Conservation (phyloP, 2,113 vertebrate genomes). For the Leucoraja erinaceus region DNA sequence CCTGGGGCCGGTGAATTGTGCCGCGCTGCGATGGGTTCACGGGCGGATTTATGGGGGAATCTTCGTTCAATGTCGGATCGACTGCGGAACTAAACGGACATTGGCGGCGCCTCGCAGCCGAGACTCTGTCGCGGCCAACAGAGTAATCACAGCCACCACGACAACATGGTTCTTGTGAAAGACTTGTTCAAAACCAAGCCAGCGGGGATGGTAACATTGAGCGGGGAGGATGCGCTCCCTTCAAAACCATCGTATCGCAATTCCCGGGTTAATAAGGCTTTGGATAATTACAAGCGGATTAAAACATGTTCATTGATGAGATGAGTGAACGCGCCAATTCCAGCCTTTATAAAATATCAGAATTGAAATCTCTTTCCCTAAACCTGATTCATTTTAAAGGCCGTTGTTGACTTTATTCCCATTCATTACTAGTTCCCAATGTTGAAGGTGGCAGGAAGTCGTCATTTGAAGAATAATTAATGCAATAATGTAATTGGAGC, state of each 20-base stretch:
- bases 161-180: background rate
- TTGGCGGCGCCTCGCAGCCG: background rate
- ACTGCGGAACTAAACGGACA: background rate
- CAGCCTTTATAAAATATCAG: background rate
- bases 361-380: background rate
- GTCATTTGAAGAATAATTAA: background rate
- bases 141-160: background rate
- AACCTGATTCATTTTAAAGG: background rate
- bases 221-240: background rate
- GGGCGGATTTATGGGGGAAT: background rate
- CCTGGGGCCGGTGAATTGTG: too few relatives aligned
- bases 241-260: too few relatives aligned
- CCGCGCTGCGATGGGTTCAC: background rate
- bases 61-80: background rate
- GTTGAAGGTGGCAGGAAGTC: too few relatives aligned
- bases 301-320: background rate
- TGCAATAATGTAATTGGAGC: background rate
- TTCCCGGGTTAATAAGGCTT: background rate
- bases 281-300: background rate
- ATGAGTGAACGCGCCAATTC: background rate
- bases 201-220: background rate
- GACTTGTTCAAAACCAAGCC: background rate
- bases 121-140: background rate
- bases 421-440: too few relatives aligned
- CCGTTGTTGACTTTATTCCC: too few relatives aligned